Evolutionary conservation across 37 sponge, comb jelly and placozoan genomes (phyloP), one percentile per base, ranked within the genome.

Genomic region (Crambe crambe): DNA sequence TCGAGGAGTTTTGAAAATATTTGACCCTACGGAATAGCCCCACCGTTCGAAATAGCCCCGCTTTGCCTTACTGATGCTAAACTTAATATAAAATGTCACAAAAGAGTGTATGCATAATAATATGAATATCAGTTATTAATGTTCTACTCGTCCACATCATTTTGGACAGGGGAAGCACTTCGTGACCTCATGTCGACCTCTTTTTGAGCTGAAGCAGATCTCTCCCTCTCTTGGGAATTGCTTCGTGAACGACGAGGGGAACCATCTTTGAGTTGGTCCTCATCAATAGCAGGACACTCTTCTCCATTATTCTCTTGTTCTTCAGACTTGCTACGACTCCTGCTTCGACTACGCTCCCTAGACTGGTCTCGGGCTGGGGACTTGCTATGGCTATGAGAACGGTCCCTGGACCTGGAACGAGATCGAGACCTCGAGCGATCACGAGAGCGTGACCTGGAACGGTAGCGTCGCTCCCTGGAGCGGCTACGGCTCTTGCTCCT

Each of bases 391-490:
- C 43, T 74, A 42, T 73, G 60, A 37, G 66, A 62, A 59, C 35
- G 75, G 25, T 43, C 68, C 30, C 71, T 67, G 29, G 74, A 74
- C 1, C 75, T 37, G 23, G 85, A 72, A 20, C 84, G 74, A 20
- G 79, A 79, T 18, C 79, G 21, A 20, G 91, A 87, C 8, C 82
- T 79, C 17, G 91, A 90, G 18, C 76, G 83, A 36, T 63, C 60
- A 4, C 67, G 81, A 30, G 75, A 73, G 0, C 72, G 72, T 32
- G 71, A 71, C 18, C 83, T 73, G 20, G 76, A 75, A 32, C 76
- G 70, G 34, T 78, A 80, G 5, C 81, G 60, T 0, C 75, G 73
- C 22, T 58, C 42, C 35, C 89, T 72, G 56, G 81, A 84, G 21
- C 90, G 76, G 29, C 85, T 84, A 15, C 85, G 68, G 65, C 76